A percentile compares a stretch with the other conserved stretches of the same genome.
phyloP scores from a whole-genome alignment of 2,113 vertebrate genomes.

The Naja naja region DNA sequence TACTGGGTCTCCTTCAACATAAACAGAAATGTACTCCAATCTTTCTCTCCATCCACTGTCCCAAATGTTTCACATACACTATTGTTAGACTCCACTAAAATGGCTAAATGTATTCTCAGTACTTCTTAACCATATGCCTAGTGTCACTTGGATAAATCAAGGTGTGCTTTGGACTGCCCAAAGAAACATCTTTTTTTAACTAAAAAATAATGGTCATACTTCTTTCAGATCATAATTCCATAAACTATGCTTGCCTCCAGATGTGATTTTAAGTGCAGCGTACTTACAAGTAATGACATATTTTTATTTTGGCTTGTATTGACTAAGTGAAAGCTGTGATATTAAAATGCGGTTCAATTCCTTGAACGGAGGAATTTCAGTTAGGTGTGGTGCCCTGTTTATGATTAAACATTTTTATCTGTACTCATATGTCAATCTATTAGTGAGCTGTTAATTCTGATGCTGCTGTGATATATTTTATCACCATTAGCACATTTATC shows the following conservation, averaged over 20 bases:
- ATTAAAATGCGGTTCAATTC: slow-evolving; percentile 49
- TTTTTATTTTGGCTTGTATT: slow-evolving; percentile 30
- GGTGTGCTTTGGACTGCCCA: slow-evolving; percentile 29
- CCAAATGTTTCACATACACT: neutral
- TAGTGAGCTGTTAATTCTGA: slow-evolving; percentile 80
- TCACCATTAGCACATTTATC: slow-evolving; percentile 86
- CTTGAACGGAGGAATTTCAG: slow-evolving; percentile 62
- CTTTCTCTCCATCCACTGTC: neutral
- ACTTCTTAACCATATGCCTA: slow-evolving; percentile 26
- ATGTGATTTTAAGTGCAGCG: slow-evolving; percentile 28
- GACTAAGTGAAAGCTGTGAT: slow-evolving; percentile 46
- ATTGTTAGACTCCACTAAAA: neutral
- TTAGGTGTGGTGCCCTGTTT: slow-evolving; percentile 70
- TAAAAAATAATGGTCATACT: slow-evolving; percentile 21
- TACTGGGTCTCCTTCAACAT: neutral
- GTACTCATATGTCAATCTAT: slow-evolving; percentile 81
- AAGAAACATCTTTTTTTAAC: slow-evolving; percentile 46
- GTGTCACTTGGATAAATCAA: slow-evolving; percentile 14
- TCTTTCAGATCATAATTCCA: slow-evolving; percentile 35
- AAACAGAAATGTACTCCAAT: neutral
- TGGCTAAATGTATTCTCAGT: neutral
- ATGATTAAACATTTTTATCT: slow-evolving; percentile 83
- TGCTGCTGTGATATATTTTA: slow-evolving; percentile 84
- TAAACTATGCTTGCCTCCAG: neutral
- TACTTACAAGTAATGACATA: neutral